phyloP scores from a whole-genome alignment of 2,797 vertebrate genomes.

The Micropoecilia bifurca region DNA sequence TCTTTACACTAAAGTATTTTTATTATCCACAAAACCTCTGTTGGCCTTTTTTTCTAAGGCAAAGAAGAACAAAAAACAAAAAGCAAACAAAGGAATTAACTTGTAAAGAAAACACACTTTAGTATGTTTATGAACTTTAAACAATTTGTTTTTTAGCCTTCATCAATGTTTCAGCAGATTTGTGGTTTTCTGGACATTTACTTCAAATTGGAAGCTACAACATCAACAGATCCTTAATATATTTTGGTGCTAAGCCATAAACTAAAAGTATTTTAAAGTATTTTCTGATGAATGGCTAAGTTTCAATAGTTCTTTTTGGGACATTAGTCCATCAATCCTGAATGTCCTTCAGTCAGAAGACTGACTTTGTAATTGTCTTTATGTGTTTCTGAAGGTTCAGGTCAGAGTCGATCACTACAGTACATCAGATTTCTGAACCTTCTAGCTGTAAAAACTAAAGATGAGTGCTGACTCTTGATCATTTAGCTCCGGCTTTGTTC shows the following conservation, averaged over 20 bases:
- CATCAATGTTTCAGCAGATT: not conserved
- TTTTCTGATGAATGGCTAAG: not conserved
- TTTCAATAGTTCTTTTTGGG: too few species aligned
- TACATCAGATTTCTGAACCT: too few species aligned
- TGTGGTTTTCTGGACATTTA: not conserved
- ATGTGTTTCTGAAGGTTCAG: too few species aligned
- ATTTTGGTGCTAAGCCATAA: not conserved
- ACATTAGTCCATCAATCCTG: too few species aligned
- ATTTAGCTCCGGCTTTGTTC: not conserved
- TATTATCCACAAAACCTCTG: not conserved
- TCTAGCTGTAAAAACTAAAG: too few species aligned
- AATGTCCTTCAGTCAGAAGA: too few species aligned
- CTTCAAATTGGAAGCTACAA: not conserved
- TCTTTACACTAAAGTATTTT: not conserved
- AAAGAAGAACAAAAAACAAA: not conserved
- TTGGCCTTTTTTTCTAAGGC: not conserved
- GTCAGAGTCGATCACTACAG: too few species aligned
- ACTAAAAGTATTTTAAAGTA: not conserved
- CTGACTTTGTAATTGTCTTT: too few species aligned
- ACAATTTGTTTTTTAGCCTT: too few species aligned
- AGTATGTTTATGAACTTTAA: not conserved
- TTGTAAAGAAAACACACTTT: not conserved
- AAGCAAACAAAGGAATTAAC: not conserved
- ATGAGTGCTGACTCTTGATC: too few species aligned
- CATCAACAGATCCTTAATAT: not conserved